Conservation (phyloP, 2,797 vertebrate species). For the Lateolabrax maculatus region DNA sequence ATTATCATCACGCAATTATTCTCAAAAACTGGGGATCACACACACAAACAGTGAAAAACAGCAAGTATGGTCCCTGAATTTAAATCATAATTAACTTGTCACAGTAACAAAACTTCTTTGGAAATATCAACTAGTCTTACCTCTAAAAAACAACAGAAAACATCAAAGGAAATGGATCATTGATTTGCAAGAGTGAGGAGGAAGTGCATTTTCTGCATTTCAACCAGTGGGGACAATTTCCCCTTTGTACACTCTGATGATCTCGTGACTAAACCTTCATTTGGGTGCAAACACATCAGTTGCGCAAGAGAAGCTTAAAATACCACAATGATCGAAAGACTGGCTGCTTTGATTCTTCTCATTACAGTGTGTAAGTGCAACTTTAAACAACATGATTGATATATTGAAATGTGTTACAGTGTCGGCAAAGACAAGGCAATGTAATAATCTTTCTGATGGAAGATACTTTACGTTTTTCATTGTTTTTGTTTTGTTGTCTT, state of each 20-base stretch:
- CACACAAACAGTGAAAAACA: too few relatives aligned
- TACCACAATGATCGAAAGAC: slow-evolving; percentile 18
- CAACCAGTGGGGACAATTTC: slow-evolving; percentile 26
- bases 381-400: too few relatives aligned
- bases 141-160: not conserved
- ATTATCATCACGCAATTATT: too few relatives aligned
- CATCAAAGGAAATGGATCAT: not conserved
- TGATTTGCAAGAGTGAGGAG: not conserved
- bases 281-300: not conserved
- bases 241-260: not conserved
- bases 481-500: not conserved
- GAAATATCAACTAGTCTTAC: too few relatives aligned
- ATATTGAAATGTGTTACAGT: too few relatives aligned
- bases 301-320: slow-evolving; percentile 19
- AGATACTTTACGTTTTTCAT: not conserved
- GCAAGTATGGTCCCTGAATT: too few relatives aligned
- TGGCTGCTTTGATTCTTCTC: slow-evolving; percentile 26
- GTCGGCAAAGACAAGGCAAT: too few relatives aligned
- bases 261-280: not conserved
- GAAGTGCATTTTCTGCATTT: not conserved
- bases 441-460: too few relatives aligned
- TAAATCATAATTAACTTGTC: not conserved
- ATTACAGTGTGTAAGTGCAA: slow-evolving; percentile 23
- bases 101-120: not conserved
- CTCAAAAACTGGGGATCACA: too few relatives aligned